These are phyloP conservation scores for Brachypalpus laphriformis DNA, from an alignment of 2,888 invertebrate genomes.

Conservation along the genomic window DNA sequence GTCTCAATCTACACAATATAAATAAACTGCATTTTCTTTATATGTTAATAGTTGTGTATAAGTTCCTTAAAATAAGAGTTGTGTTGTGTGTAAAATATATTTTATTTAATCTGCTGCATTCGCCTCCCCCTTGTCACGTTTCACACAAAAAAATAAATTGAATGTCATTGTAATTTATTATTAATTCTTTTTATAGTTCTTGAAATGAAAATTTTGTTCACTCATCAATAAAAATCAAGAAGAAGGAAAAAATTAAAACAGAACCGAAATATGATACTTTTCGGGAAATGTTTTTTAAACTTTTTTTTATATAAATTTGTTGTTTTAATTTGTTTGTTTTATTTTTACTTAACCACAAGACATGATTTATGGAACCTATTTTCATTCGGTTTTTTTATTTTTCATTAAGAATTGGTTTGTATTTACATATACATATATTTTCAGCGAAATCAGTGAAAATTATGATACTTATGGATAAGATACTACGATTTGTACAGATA, in stretches of 20 bases:
- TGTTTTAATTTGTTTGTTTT: background rate
- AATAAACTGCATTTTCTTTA: too few relatives aligned
- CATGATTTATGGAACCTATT: background rate
- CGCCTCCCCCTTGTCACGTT: background rate
- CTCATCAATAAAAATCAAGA: background rate
- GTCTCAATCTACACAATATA: too few relatives aligned
- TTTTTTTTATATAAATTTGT: conserved; percentile 1
- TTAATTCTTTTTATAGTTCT: background rate
- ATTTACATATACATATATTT: too few relatives aligned
- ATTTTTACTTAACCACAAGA: background rate
- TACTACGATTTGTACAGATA: too few relatives aligned
- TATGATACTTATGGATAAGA: too few relatives aligned
- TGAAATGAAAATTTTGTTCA: background rate
- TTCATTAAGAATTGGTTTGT: background rate
- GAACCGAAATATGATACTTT: conserved; percentile 35
- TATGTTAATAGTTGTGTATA: background rate
- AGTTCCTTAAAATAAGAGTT: background rate
- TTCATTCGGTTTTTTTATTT: background rate
- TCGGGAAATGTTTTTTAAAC: conserved; percentile 4
- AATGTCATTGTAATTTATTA: background rate
- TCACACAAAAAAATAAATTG: background rate
- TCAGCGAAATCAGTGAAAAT: too few relatives aligned
- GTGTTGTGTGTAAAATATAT: too few relatives aligned
- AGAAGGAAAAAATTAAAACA: background rate
- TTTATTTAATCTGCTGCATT: too few relatives aligned